A percentile compares a stretch with the other conserved stretches of the same genome.
Evolutionary conservation across 2,113 vertebrate genomes (phyloP).

Genomic region (Anguilla rostrata): DNA sequence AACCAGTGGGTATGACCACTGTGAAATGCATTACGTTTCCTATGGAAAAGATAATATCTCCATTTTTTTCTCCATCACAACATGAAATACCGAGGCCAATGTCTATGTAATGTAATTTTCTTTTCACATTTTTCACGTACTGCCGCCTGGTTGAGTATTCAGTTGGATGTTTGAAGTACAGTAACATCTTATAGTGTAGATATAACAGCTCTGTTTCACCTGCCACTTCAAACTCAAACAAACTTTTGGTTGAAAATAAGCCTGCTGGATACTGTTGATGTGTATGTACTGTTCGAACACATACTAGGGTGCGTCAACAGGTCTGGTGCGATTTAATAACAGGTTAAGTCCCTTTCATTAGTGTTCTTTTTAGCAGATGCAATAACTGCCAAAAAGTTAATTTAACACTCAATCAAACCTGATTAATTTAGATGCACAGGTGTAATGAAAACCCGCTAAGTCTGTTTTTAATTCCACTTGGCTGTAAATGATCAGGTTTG

Average conservation of each 20-base stretch:
- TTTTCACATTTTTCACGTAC: too few relatives aligned
- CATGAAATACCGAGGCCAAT: too few relatives aligned
- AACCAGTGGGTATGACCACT: not conserved
- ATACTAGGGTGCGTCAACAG: not conserved
- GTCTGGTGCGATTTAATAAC: too few relatives aligned
- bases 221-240: too few relatives aligned
- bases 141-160: too few relatives aligned
- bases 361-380: not conserved
- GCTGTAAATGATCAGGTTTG: not conserved
- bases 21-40: not conserved
- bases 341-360: too few relatives aligned
- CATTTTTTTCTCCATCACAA: too few relatives aligned
- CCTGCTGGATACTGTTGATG: not conserved
- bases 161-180: too few relatives aligned
- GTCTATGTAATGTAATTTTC: too few relatives aligned
- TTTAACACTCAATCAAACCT: not conserved
- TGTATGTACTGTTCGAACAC: not conserved
- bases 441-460: not conserved
- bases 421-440: not conserved
- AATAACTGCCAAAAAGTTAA: not conserved
- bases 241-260: too few relatives aligned
- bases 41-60: not conserved
- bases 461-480: not conserved
- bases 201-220: too few relatives aligned
- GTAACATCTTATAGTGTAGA: too few relatives aligned